These are phyloP conservation scores for Melanerpes aurifrons DNA, from an alignment of 2,113 vertebrate species.

Conservation along the genomic window DNA sequence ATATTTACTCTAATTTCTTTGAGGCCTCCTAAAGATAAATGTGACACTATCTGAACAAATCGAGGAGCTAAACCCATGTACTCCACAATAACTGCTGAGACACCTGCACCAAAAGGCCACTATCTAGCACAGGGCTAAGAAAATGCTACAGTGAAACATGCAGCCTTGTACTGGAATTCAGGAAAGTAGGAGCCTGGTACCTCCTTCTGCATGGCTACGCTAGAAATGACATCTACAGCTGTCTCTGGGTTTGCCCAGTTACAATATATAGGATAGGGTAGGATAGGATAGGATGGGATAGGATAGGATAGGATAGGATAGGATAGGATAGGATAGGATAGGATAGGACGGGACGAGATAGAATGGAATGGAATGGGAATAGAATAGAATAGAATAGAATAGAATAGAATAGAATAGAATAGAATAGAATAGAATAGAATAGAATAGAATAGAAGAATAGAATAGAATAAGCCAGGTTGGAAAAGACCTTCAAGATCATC, in stretches of 20 bases:
- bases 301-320: too few species aligned
- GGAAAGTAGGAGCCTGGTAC: neutral
- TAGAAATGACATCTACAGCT: neutral
- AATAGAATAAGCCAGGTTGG: too few species aligned
- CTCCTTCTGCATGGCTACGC: neutral
- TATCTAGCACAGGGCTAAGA: too few species aligned
- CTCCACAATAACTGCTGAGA: neutral
- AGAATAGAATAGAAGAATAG: too few species aligned
- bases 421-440: too few species aligned
- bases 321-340: too few species aligned
- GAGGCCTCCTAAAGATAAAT: neutral
- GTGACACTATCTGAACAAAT: neutral
- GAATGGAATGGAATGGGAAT: too few species aligned
- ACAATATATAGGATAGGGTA: neutral
- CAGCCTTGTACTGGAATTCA: neutral
- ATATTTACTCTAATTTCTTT: neutral
- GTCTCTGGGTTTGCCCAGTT: neutral
- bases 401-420: too few species aligned
- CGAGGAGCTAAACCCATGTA: fast-evolving
- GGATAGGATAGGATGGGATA: too few species aligned
- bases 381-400: too few species aligned
- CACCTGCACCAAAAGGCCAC: neutral
- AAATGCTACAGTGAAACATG: fast-evolving
- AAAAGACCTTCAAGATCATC: too few species aligned
- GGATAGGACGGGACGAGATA: too few species aligned